Conservation (phyloP, 1,140 invertebrate species). For the Scylla paramamosain region DNA sequence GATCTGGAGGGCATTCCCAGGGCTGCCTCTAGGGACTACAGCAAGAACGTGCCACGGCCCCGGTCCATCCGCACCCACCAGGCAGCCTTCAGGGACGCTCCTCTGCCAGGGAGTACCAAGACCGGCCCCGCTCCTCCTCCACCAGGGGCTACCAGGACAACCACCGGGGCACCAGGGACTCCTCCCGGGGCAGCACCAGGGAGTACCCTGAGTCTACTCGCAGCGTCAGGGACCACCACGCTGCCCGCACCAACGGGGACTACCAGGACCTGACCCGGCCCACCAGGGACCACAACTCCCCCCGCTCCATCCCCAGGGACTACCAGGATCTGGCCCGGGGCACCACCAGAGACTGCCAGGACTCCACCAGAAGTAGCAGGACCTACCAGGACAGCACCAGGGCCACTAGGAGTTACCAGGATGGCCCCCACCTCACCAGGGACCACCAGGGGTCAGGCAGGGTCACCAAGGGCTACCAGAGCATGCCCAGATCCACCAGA, state of each 20-base stretch:
- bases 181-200: background rate
- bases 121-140: background rate
- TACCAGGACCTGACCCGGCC: background rate
- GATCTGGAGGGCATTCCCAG: background rate
- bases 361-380: background rate
- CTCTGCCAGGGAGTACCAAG: background rate
- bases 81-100: background rate
- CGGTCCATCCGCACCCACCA: background rate
- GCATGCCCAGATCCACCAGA: background rate
- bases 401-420: background rate
- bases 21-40: background rate
- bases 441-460: background rate
- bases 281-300: background rate
- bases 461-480: background rate
- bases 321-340: background rate
- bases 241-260: background rate
- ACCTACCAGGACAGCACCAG: background rate
- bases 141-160: conserved; percentile 1
- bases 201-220: background rate
- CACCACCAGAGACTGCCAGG: background rate
- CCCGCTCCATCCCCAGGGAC: background rate
- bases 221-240: background rate
- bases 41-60: background rate
- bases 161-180: background rate
- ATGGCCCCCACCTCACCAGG: background rate